Percentiles rank a stretch among this genome's conserved stretches.
phyloP scores from a whole-genome alignment of 2,888 invertebrate genomes.

The Leptinotarsa peninsularis region DNA sequence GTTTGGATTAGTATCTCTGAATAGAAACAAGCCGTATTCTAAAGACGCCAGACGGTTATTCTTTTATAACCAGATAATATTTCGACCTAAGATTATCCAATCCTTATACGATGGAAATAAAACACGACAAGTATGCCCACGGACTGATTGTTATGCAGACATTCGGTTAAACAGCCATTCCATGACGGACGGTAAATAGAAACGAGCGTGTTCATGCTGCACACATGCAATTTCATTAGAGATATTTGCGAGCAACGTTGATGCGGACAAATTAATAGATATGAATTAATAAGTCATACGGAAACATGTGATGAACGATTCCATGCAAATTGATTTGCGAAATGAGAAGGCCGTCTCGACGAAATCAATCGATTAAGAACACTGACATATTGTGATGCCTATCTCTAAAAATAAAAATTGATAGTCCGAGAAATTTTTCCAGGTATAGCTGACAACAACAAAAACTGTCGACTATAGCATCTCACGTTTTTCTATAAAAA shows the following conservation, averaged over 20 bases:
- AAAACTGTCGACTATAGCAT: not conserved
- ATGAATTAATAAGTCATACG: constrained; percentile 19
- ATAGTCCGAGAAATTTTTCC: not conserved
- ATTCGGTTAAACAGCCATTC: constrained; percentile 14
- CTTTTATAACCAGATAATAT: no score
- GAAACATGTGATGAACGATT: constrained; percentile 24
- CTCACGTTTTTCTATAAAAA: no score
- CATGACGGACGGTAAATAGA: constrained; percentile 13
- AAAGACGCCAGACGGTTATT: no score
- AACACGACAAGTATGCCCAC: not conserved
- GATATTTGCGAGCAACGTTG: not conserved
- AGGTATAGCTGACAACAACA: not conserved
- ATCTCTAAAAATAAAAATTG: constrained; percentile 20
- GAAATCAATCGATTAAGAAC: constrained; percentile 25
- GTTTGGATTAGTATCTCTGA: no score
- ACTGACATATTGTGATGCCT: constrained; percentile 28
- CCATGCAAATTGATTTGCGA: constrained; percentile 28
- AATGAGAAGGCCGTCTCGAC: constrained; percentile 12
- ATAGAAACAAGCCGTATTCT: no score
- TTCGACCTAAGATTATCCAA: no score
- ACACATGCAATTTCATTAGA: constrained; percentile 15
- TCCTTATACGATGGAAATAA: not conserved
- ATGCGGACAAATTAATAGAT: constrained; percentile 24
- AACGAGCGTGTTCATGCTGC: constrained; percentile 9
- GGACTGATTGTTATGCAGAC: constrained; percentile 9